Evolutionary conservation across 37 sponge, comb jelly and placozoan genomes (phyloP).

Genomic region (Oscarella lobularis): DNA sequence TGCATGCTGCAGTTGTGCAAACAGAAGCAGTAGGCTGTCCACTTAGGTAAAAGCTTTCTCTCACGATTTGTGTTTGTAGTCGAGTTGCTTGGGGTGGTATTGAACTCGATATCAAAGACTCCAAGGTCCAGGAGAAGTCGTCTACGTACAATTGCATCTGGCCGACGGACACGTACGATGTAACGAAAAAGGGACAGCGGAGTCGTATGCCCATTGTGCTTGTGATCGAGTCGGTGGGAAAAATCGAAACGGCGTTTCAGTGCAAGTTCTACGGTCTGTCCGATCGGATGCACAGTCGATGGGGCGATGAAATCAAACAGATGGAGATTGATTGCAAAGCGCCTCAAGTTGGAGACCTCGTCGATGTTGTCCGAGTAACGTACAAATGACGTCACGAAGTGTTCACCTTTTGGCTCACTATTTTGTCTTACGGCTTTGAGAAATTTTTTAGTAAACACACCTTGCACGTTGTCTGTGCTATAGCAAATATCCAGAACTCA

Average conservation of each 20-base stretch:
- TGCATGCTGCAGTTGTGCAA: no score
- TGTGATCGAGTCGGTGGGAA: constrained; percentile 10
- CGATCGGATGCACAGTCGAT: constrained; percentile 19
- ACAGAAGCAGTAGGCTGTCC: no score
- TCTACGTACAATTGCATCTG: constrained; percentile 26
- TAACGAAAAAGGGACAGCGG: constrained; percentile 23
- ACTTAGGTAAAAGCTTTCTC: no score
- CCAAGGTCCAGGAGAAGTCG: not conserved
- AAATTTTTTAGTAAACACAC: no score
- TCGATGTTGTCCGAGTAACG: not conserved
- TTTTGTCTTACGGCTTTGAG: no score
- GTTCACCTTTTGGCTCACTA: no score
- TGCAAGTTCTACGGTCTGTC: constrained; percentile 29
- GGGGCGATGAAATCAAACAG: constrained; percentile 28
- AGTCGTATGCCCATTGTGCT: constrained; percentile 13
- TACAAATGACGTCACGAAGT: no score
- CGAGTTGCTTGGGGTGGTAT: constrained; percentile 31
- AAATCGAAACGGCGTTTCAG: constrained; percentile 7
- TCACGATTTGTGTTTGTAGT: constrained; percentile 5
- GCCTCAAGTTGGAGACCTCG: not conserved
- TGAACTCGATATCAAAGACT: constrained; percentile 4
- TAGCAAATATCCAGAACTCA: no score
- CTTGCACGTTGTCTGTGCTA: no score
- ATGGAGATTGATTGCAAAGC: constrained; percentile 23
- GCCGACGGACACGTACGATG: constrained; percentile 36